These are phyloP conservation scores for Mystacornis crossleyi DNA, from an alignment of 2,113 vertebrate species.

Conservation along the genomic window DNA sequence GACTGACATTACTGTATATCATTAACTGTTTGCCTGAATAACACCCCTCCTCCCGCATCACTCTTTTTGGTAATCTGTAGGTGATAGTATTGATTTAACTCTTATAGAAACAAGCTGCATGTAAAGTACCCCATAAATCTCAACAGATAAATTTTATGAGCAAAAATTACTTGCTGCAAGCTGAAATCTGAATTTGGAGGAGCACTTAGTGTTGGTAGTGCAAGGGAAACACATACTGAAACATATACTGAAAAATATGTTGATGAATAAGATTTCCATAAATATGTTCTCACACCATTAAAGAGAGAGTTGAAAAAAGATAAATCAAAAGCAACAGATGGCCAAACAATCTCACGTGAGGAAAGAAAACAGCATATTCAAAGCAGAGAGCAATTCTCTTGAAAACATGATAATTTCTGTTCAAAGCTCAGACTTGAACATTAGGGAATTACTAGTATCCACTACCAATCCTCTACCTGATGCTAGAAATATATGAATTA, in stretches of 20 bases:
- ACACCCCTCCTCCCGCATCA: neutral
- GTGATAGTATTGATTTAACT: neutral
- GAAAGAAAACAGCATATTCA: neutral
- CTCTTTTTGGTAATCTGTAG: neutral
- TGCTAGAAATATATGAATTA: neutral
- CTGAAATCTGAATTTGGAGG: neutral
- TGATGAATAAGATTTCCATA: slow-evolving; percentile 8
- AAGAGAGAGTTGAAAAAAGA: neutral
- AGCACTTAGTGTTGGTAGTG: neutral
- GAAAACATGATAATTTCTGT: neutral
- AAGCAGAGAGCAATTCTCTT: neutral
- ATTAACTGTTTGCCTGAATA: neutral
- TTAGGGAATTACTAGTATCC: neutral
- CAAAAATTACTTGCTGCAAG: neutral
- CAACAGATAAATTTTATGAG: neutral
- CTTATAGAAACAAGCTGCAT: neutral
- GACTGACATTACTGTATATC: neutral
- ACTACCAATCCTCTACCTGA: neutral
- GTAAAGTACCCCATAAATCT: neutral
- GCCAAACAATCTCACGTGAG: slow-evolving; percentile 1
- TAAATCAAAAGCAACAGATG: slow-evolving; percentile 43
- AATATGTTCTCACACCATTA: neutral
- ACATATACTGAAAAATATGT: neutral
- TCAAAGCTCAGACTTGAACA: neutral
- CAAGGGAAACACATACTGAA: neutral